phyloP scores from a whole-genome alignment of 2,888 invertebrate genomes.

The Trachelus troglodyta region DNA sequence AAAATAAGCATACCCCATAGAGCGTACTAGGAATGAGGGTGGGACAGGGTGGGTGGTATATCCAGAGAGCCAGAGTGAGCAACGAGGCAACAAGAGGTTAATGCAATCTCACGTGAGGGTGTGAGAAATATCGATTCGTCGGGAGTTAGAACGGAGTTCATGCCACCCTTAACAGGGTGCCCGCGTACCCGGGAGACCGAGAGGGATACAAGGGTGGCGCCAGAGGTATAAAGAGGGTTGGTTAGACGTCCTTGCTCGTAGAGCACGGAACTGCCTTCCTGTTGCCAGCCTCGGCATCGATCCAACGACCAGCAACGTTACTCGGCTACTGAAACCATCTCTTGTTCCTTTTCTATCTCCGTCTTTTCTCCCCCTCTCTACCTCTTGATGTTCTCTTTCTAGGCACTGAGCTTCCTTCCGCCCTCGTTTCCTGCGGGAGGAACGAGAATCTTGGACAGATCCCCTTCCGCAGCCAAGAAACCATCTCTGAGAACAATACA shows the following conservation, averaged over 20 bases:
- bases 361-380: not conserved
- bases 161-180: conserved; percentile 23
- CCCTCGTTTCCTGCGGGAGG: not conserved
- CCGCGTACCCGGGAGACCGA: not conserved
- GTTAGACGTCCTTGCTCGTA: conserved; percentile 27
- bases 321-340: conserved; percentile 33
- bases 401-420: not conserved
- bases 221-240: conserved; percentile 23
- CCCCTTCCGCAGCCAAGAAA: not conserved
- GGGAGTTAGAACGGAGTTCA: conserved; percentile 25
- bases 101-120: conserved; percentile 36
- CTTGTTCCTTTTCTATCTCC: conserved; percentile 23
- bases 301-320: conserved; percentile 53
- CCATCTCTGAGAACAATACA: not conserved
- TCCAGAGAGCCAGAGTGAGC: not conserved
- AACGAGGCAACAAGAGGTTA: conserved; percentile 37
- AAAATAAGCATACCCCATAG: not conserved
- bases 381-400: not conserved
- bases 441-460: not conserved
- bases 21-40: not conserved
- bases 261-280: conserved; percentile 38
- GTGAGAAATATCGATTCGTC: conserved; percentile 40
- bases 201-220: not conserved
- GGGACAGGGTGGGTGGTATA: not conserved
- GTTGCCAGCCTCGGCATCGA: conserved; percentile 60